Evolutionary conservation across 2,888 invertebrate species (phyloP), one percentile per base, ranked within the genome.

Genomic region (Parascotia fuliginaria): DNA sequence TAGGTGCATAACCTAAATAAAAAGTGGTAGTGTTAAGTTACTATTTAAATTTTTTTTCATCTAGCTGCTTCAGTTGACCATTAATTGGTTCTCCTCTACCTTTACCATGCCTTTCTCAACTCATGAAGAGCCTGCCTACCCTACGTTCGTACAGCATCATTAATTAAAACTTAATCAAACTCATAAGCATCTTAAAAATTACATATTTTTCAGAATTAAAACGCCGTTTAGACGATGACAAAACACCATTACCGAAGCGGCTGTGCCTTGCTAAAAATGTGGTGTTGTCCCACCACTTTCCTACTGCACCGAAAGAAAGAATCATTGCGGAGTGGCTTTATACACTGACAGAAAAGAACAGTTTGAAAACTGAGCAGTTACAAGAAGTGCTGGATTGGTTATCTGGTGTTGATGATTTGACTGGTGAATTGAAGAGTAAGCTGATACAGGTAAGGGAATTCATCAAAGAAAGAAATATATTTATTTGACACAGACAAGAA

Each of bases 251-350:
- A 4, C 67, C 91, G 0, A 94, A 94, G 65, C 83, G 94, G 5
- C 76, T 93, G 1, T 92, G 93, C 58, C 77, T 94, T 0, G 93
- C 93, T 0, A 92, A 89, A 62, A 93, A 93, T 75, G 83, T 91
- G 1, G 87, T 93, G 2, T 76, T 80, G 7, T 89, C 92, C 0
- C 77, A 87, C 9, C 89, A 93, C 62, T 83, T 93, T 33, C 87
- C 93, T 0, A 75, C 91, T 0, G 80, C 85, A 2, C 87, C 89
- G 0, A 93, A 93, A 65, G 93, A 93, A 53, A 83, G 93, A 41
- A 75, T 92, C 2, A 81, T 94, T 11, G 79, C 92, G 0, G 83
- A 89, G 38, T 94, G 94, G 93, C 72, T 94, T 0, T 81, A 89
- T 15, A 46, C 15, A 0, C 55, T 91, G 5, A 77, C 70, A 0